Conservation (phyloP, 2,113 vertebrate genomes). For the Sceloporus tristichus region DNA sequence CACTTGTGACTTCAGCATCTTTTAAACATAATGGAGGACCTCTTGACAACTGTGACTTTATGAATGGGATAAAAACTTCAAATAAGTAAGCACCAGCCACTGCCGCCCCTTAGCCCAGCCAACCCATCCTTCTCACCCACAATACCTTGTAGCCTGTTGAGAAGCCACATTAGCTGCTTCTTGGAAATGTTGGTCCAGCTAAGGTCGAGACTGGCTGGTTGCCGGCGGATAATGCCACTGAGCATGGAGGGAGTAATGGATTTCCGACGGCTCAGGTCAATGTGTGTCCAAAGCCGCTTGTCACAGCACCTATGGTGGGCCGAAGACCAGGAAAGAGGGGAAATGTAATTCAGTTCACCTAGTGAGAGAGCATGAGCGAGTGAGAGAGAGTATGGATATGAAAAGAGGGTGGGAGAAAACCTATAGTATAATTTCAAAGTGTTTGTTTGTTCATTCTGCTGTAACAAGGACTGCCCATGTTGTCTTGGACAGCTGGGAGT, state of each 20-base stretch:
- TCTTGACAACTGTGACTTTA: neutral
- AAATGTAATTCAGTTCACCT: neutral
- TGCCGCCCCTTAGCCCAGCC: neutral
- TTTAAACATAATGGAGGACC: neutral
- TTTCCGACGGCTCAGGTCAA: slow-evolving; percentile 89
- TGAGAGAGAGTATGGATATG: neutral
- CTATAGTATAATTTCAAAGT: too few species aligned
- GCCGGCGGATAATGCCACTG: slow-evolving; percentile 90
- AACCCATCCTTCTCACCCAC: too few species aligned
- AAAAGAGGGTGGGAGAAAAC: too few species aligned
- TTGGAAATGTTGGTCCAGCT: slow-evolving; percentile 93
- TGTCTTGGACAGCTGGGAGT: too few species aligned
- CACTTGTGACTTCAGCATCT: too few species aligned
- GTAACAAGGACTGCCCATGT: too few species aligned
- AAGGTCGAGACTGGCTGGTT: slow-evolving; percentile 88
- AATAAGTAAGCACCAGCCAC: neutral
- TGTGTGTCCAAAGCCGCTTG: slow-evolving; percentile 88
- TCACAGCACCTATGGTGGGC: slow-evolving; percentile 87
- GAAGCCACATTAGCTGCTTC: slow-evolving; percentile 94
- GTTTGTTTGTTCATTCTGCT: too few species aligned
- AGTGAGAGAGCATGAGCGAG: neutral
- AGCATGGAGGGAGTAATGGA: slow-evolving; percentile 93
- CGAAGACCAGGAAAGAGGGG: neutral
- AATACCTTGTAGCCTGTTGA: slow-evolving; percentile 89
- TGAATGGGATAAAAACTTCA: neutral